Conservation (phyloP, 2,797 vertebrate genomes). For the Hypotaenidia okinawae region DNA sequence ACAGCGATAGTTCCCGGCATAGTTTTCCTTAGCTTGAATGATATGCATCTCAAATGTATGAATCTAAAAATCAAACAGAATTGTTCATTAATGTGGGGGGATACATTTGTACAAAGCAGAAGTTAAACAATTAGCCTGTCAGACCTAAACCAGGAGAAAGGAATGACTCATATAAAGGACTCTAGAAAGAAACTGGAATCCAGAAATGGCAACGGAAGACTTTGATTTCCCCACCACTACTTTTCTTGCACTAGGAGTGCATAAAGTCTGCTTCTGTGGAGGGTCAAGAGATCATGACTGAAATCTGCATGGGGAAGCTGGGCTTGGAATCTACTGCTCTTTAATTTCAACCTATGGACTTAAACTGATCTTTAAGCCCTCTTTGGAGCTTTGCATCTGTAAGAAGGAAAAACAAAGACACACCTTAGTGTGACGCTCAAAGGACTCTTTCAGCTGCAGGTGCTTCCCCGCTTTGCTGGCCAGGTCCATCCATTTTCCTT, state of each 20-base stretch:
- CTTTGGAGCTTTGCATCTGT: background rate
- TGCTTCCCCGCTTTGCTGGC: slow-evolving; percentile 99
- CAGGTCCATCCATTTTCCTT: slow-evolving; percentile 99
- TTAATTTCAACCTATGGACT: background rate
- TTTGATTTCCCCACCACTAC: background rate
- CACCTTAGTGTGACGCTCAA: slow-evolving; percentile 92
- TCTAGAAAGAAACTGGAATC: background rate
- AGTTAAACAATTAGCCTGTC: background rate
- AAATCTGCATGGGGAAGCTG: background rate
- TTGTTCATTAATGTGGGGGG: background rate
- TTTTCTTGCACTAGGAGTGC: background rate
- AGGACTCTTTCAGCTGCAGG: slow-evolving; percentile 95
- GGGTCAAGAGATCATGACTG: background rate
- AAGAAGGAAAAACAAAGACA: background rate
- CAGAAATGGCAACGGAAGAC: background rate
- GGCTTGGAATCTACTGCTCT: background rate
- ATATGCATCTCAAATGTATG: slow-evolving; percentile 99
- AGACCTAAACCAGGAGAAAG: background rate
- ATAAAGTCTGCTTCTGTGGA: background rate
- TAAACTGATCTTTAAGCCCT: background rate
- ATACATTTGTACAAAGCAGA: background rate
- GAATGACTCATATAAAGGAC: background rate
- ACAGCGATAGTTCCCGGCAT: slow-evolving; percentile 96
- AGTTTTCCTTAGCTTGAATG: slow-evolving; percentile 98
- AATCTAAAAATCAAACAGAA: slow-evolving; percentile 77